Conservation (phyloP, 1,140 invertebrate species). For the Ceratina australensis region DNA sequence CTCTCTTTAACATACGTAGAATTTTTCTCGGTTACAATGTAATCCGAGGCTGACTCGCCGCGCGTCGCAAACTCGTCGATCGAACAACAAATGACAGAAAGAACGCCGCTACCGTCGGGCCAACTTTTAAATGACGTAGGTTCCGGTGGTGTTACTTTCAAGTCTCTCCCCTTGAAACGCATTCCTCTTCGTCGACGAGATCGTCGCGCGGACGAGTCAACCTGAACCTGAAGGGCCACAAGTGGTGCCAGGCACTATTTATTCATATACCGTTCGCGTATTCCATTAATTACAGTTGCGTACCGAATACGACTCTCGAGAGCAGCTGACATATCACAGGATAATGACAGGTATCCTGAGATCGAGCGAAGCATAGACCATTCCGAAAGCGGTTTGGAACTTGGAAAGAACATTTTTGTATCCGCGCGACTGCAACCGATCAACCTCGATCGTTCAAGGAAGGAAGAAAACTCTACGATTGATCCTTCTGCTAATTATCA, state of each 20-base stretch:
- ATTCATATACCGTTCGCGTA: slow-evolving; percentile 77
- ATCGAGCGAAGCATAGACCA: slow-evolving; percentile 74
- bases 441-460: slow-evolving; percentile 38
- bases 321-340: slow-evolving; percentile 67
- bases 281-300: slow-evolving; percentile 71
- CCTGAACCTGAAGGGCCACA: slow-evolving; percentile 77
- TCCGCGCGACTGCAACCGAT: slow-evolving; percentile 58
- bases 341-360: slow-evolving; percentile 72
- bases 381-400: slow-evolving; percentile 53
- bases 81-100: slow-evolving; percentile 8
- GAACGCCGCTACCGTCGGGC: no score
- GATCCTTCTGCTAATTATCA: no score
- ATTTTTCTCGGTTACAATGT: slow-evolving; percentile 54
- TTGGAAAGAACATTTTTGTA: slow-evolving; percentile 54
- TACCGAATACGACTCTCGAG: slow-evolving; percentile 65
- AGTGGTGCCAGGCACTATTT: slow-evolving; percentile 80
- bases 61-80: slow-evolving; percentile 28
- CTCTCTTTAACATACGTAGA: slow-evolving; percentile 44
- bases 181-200: slow-evolving; percentile 28
- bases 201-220: slow-evolving; percentile 53
- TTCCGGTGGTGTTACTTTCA: no score
- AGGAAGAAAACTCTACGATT: no score
- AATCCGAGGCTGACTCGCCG: slow-evolving; percentile 52
- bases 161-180: background rate
- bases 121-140: no score